phyloP scores from a whole-genome alignment of 2,113 vertebrate species.

The Mola mola region DNA sequence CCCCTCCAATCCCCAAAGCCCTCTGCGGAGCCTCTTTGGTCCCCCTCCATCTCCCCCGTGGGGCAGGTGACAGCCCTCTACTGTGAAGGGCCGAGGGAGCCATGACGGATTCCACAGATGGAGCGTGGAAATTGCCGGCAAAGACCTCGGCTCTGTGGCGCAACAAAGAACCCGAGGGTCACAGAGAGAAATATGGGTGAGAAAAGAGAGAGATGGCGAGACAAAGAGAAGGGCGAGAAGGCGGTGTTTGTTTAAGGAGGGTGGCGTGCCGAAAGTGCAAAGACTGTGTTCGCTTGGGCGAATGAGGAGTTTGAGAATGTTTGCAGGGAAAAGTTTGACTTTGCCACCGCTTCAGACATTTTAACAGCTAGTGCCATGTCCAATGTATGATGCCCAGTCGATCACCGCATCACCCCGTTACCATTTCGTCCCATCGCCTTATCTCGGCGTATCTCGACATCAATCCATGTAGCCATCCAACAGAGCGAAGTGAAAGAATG shows the following conservation, averaged over 20 bases:
- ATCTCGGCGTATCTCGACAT: slow-evolving; percentile 33
- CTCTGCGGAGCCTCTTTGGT: slow-evolving; percentile 83
- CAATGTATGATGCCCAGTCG: not conserved
- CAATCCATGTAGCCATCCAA: too few species aligned
- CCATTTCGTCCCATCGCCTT: not conserved
- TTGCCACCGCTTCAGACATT: not conserved
- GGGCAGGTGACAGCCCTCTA: slow-evolving; percentile 96
- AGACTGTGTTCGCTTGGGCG: slow-evolving; percentile 1
- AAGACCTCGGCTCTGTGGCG: slow-evolving; percentile 89
- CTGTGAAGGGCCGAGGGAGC: slow-evolving; percentile 88
- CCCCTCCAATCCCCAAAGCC: slow-evolving; percentile 78
- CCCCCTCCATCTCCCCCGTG: slow-evolving; percentile 85
- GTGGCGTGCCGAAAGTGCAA: slow-evolving; percentile 28
- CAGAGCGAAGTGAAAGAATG: too few species aligned
- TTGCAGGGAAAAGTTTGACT: slow-evolving; percentile 13
- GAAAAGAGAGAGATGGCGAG: slow-evolving; percentile 85
- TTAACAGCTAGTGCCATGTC: not conserved
- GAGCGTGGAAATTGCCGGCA: slow-evolving; percentile 98
- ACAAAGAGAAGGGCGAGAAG: slow-evolving; percentile 63
- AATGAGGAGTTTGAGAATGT: slow-evolving; percentile 3
- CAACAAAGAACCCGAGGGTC: slow-evolving; percentile 88
- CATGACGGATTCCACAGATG: slow-evolving; percentile 99
- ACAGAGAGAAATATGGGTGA: slow-evolving; percentile 82
- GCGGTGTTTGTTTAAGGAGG: slow-evolving; percentile 66
- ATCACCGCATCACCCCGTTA: not conserved